Evolutionary conservation across 2,888 invertebrate species (phyloP), one percentile per base, ranked within the genome.

Genomic region (Cotesia congregata): DNA sequence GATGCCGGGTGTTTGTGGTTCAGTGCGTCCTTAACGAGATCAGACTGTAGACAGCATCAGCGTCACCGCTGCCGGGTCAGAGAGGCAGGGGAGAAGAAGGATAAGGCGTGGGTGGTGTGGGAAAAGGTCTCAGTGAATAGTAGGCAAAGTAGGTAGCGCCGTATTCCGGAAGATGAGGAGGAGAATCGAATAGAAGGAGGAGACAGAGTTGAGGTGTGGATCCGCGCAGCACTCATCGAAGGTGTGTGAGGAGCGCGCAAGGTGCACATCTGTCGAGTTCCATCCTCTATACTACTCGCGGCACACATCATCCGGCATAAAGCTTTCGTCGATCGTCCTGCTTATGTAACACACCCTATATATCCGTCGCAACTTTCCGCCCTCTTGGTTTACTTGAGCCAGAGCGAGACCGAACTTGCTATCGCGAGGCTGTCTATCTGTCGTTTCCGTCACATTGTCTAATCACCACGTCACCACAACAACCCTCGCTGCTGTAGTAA

Each of bases 21-120:
- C 88, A 82, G 82, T 88, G 88, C 87, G 85, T 83, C 87, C 85
- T 85, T 88, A 89, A 89, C 89, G 86, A 88, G 88, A 88, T 89
- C 88, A 87, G 85, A 83, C 83, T 72, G 77, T 74, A 83, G 83
- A 82, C 80, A 82, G 82, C 78, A 80, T 67, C 82, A 82, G 77
- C 80, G 78, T 82, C 82, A 81, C 79, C 67, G 71, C 60, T 59
- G 71, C 30, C n/a, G 17, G 65, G 74, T 41, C 40, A 69, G 64
- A 59, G 60, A 59, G 41, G 71, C 60, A 70, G 7, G 41, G n/a
- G 38, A 70, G 67, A 74, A 69, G 72, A 67, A 67, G 41, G 67
- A 75, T 40, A 74, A 62, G 71, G 40, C 82, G 71, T 60, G 17
- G 39, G 59, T 68, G 80, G 73, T 72, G 72, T 74, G 71, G 67